phyloP scores from a whole-genome alignment of 1,140 invertebrate genomes.

The Drosophila seguyi region DNA sequence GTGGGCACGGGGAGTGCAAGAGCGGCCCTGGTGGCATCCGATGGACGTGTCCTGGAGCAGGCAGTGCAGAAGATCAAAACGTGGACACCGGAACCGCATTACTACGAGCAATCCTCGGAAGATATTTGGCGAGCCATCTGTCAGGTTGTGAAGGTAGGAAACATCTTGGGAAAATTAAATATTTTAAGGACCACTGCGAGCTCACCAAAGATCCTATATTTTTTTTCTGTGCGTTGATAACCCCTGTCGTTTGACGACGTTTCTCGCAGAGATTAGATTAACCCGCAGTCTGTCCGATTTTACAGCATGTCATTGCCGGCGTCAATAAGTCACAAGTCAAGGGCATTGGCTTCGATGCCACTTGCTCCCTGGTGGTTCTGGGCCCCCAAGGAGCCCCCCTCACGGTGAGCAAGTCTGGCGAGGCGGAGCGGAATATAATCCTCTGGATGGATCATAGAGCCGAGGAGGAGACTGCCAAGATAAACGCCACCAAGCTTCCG shows the following conservation, averaged over 20 bases:
- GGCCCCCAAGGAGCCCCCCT: slow-evolving; percentile 90
- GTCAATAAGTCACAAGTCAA: slow-evolving; percentile 88
- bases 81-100: slow-evolving; percentile 91
- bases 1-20: slow-evolving; percentile 96
- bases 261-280: slow-evolving; percentile 68
- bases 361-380: slow-evolving; percentile 95
- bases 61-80: slow-evolving; percentile 90
- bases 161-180: background rate
- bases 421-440: slow-evolving; percentile 92
- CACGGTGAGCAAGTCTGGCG: slow-evolving; percentile 91
- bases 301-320: slow-evolving; percentile 88
- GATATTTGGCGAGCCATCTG: slow-evolving; percentile 92
- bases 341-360: slow-evolving; percentile 98
- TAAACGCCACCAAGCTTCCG: slow-evolving; percentile 91
- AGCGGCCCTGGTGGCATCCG: slow-evolving; percentile 90
- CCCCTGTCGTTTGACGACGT: slow-evolving; percentile 15
- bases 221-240: slow-evolving; percentile 11
- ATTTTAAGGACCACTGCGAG: background rate
- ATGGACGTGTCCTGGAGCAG: slow-evolving; percentile 89
- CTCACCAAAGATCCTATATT: slow-evolving; percentile 9
- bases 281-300: slow-evolving; percentile 30
- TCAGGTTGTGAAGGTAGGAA: slow-evolving; percentile 75
- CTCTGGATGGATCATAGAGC: slow-evolving; percentile 99
- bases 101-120: slow-evolving; percentile 96
- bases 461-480: slow-evolving; percentile 91